Evolutionary conservation across 2,113 vertebrate genomes (phyloP).

Genomic region (Lethenteron camtschaticum): DNA sequence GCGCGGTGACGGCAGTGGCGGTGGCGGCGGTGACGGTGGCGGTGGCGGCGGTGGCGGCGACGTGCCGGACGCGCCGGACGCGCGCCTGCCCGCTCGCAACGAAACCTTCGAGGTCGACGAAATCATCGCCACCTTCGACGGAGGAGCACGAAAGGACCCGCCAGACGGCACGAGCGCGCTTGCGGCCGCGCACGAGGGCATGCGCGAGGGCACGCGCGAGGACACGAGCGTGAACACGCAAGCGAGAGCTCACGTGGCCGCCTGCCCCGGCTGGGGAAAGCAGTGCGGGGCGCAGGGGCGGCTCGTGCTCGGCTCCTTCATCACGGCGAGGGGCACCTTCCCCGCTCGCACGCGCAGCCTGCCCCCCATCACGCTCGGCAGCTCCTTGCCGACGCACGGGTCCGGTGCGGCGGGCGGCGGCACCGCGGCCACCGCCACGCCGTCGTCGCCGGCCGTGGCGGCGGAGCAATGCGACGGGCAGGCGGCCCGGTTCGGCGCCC

Average conservation of each 20-base stretch:
- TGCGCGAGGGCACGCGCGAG: slow-evolving; percentile 10
- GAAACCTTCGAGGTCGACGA: slow-evolving; percentile 47
- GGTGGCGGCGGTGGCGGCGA: slow-evolving; percentile 8
- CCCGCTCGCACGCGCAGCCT: slow-evolving; percentile 40
- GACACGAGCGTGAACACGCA: slow-evolving; percentile 23
- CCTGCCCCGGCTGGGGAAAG: slow-evolving; percentile 25
- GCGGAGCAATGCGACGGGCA: too few relatives aligned
- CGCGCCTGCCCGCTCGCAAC: slow-evolving; percentile 17
- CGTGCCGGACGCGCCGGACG: slow-evolving; percentile 19
- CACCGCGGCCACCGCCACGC: slow-evolving; percentile 13
- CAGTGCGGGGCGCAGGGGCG: slow-evolving; percentile 15
- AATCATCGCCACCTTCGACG: slow-evolving; percentile 53
- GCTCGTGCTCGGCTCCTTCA: too few relatives aligned
- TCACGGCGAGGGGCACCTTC: slow-evolving; percentile 20
- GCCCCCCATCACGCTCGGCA: slow-evolving; percentile 32
- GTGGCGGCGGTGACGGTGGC: too few relatives aligned
- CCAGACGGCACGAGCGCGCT: slow-evolving; percentile 12
- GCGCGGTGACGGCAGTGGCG: background rate
- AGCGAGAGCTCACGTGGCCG: slow-evolving; percentile 13
- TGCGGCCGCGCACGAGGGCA: too few relatives aligned
- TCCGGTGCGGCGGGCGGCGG: slow-evolving; percentile 16
- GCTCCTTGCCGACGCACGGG: slow-evolving; percentile 23
- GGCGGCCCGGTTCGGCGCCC: too few relatives aligned
- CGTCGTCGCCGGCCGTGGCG: too few relatives aligned
- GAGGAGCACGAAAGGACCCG: slow-evolving; percentile 27